Evolutionary conservation across 2,797 vertebrate species (phyloP).

Genomic region (Hephaestus fuliginosus): DNA sequence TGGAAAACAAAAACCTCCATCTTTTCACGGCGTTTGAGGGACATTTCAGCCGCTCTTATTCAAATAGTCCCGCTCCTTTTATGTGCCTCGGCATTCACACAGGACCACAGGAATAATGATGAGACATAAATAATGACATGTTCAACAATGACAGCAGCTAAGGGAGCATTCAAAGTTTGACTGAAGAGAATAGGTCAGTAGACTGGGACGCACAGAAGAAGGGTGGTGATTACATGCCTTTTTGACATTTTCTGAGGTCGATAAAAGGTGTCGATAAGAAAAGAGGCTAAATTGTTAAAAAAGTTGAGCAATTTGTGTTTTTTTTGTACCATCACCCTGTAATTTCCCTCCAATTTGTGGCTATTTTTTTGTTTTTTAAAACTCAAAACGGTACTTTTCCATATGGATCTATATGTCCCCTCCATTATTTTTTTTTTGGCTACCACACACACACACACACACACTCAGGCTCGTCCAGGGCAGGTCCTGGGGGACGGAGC

Average conservation of each 20-base stretch:
- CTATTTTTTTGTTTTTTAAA: background rate
- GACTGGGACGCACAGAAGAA: conserved; percentile 37
- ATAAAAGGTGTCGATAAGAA: conserved; percentile 26
- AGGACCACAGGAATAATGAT: conserved; percentile 44
- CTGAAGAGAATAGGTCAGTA: conserved; percentile 55
- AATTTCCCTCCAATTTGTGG: conserved; percentile 10
- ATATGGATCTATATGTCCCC: conserved; percentile 46
- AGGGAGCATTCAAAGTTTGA: conserved; percentile 63
- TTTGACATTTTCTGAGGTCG: background rate
- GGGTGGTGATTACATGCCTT: conserved; percentile 22
- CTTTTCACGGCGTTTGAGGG: conserved; percentile 37
- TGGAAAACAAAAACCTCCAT: conserved; percentile 1
- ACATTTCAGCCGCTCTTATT: conserved; percentile 44
- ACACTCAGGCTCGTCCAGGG: conserved; percentile 56
- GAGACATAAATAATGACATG: conserved; percentile 61
- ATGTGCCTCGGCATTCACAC: conserved; percentile 51
- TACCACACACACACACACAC: conserved; percentile 32
- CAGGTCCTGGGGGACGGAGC: conserved; percentile 80
- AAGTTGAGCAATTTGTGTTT: conserved; percentile 7
- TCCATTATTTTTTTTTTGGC: background rate
- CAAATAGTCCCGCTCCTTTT: conserved; percentile 49
- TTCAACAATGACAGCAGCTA: conserved; percentile 62
- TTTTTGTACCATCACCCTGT: background rate
- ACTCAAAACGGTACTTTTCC: conserved; percentile 32
- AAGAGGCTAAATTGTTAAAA: conserved; percentile 15